Conservation (phyloP, 2,888 invertebrate genomes). For the Seira musarum region DNA sequence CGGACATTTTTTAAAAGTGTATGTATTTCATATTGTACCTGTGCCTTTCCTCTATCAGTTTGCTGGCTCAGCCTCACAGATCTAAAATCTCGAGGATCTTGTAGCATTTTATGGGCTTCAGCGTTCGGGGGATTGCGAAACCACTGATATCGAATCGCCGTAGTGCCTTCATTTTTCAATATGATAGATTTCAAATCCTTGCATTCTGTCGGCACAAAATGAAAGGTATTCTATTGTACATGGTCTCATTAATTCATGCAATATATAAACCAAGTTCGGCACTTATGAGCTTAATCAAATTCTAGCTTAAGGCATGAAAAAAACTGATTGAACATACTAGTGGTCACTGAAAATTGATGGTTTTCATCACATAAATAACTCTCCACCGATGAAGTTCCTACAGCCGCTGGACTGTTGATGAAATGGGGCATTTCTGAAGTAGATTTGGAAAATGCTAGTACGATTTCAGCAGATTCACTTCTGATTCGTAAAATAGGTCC, state of each 20-base stretch:
- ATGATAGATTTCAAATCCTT: conserved; percentile 57
- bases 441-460: conserved; percentile 26
- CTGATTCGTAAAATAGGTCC: conserved; percentile 56
- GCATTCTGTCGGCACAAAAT: conserved; percentile 47
- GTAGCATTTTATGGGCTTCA: conserved; percentile 53
- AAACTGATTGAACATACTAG: conserved; percentile 36
- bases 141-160: conserved; percentile 63
- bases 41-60: no score
- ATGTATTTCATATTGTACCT: no score
- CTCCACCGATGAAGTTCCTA: conserved; percentile 10
- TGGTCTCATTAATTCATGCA: no score
- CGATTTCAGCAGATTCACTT: conserved; percentile 24
- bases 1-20: no score
- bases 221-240: background rate
- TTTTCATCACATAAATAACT: conserved; percentile 46
- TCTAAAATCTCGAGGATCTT: conserved; percentile 38
- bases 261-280: no score
- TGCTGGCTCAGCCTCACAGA: background rate
- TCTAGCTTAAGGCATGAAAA: no score
- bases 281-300: no score
- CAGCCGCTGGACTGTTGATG: conserved; percentile 16
- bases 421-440: conserved; percentile 21
- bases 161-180: conserved; percentile 65
- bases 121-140: conserved; percentile 59
- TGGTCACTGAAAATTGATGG: conserved; percentile 53